A percentile compares a stretch with the other conserved stretches of the same genome.
Conservation (phyloP, 2,888 invertebrate genomes). For the Chouioia cunea region DNA sequence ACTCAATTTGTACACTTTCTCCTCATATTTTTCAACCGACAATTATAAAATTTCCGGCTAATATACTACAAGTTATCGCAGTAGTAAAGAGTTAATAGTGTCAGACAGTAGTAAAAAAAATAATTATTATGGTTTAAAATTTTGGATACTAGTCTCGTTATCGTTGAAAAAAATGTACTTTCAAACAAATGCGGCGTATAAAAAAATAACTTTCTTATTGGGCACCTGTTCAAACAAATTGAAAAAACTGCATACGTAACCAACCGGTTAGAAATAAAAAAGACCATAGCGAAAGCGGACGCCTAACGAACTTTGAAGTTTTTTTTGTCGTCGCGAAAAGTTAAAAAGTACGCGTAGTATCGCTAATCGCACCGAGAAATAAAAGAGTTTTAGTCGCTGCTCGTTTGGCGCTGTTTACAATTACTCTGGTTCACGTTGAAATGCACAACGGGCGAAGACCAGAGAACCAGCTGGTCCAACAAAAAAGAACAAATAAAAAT, state of each 20-base stretch:
- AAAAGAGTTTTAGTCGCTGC: not conserved
- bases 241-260: not conserved
- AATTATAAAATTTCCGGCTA: too few species aligned
- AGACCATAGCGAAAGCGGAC: not conserved
- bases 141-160: too few species aligned
- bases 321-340: constrained; percentile 14
- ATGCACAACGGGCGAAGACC: constrained; percentile 3
- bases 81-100: not conserved
- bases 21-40: too few species aligned
- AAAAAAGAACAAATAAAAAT: not conserved
- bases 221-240: not conserved
- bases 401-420: constrained; percentile 20
- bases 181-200: too few species aligned
- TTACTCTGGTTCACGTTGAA: constrained; percentile 19
- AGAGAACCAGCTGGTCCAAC: not conserved
- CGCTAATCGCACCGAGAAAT: constrained; percentile 17
- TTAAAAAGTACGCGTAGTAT: constrained; percentile 10
- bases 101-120: too few species aligned
- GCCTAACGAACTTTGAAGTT: constrained; percentile 35
- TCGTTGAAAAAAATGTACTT: too few species aligned
- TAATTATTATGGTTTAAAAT: too few species aligned
- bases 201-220: too few species aligned
- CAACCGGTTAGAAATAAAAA: not conserved
- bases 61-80: not conserved
- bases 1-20: not conserved